Percentiles rank a stretch among this genome's conserved stretches.
phyloP scores from a whole-genome alignment of 2,888 invertebrate species.

The Eremobia ochroleuca region DNA sequence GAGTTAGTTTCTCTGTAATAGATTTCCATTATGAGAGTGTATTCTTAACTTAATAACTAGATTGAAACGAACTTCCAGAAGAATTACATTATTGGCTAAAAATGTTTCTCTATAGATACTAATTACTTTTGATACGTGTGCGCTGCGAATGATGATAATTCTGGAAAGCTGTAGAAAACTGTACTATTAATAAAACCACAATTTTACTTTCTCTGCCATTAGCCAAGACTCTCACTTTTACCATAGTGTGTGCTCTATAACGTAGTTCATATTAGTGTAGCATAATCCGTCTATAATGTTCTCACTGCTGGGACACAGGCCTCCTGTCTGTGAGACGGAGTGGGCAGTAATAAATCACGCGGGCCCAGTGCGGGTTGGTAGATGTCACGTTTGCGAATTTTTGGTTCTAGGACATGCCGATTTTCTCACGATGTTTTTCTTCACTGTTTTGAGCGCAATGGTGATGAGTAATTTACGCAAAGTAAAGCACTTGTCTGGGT shows the following conservation, averaged over 20 bases:
- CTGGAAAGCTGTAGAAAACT: conserved; percentile 54
- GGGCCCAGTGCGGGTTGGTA: not conserved
- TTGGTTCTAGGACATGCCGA: not conserved
- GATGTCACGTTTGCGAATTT: not conserved
- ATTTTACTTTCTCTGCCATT: conserved; percentile 55
- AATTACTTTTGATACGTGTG: conserved; percentile 33
- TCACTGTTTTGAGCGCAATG: not conserved
- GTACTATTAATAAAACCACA: conserved; percentile 40
- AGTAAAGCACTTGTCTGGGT: not conserved
- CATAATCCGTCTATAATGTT: not conserved
- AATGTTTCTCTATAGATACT: conserved; percentile 21
- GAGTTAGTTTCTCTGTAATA: conserved; percentile 36
- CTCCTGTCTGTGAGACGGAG: not conserved
- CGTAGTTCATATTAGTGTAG: not conserved
- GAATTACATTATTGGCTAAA: conserved; percentile 18
- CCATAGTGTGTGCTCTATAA: conserved; percentile 1
- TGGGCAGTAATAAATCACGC: not conserved
- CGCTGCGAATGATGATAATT: conserved; percentile 16
- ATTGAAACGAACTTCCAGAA: conserved; percentile 11
- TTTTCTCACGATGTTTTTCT: no score
- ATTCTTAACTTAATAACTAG: conserved; percentile 20
- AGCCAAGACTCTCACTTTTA: conserved; percentile 38
- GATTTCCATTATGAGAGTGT: conserved; percentile 32
- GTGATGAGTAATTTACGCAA: not conserved
- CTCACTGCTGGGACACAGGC: not conserved